Evolutionary conservation across 1,140 invertebrate species (phyloP), one percentile per base, ranked within the genome.

Genomic region (Ooceraea biroi): DNA sequence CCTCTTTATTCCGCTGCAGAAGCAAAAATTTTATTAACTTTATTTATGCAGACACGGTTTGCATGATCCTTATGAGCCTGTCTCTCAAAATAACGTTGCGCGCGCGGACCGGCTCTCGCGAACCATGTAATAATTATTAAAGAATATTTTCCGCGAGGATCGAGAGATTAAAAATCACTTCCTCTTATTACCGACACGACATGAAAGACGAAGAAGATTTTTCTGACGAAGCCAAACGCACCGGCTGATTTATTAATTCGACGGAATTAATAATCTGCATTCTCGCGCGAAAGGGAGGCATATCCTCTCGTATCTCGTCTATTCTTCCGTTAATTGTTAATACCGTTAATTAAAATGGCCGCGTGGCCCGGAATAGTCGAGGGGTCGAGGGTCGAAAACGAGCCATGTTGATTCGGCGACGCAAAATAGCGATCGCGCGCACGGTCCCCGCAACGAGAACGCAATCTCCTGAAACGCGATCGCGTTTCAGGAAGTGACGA

Each of bases 261-360:
- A 52, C 60, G 12, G 14, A 77, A 25, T 66, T 66, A 50, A 77
- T 55, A 50, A 77, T 55, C 19, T 46, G 8, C n/a, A 12, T 41
- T 30, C 14, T 65, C 7, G 17, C 19, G 27, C n/a, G 44, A 50
- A 76, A 19, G 73, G n/a, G 44, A 65, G 8, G 2, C 30, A 55
- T 55, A 55, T 48, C 22, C 44, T 27, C 25, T 22, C n/a, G n/a
- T 76, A 76, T 76, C 27, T n/a, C 22, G 46, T 8, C 48, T 8
- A 25, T 48, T 48, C 46, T 50, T 46, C 41, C 44, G 58, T 77
- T 65, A 65, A 77, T 50, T 63, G 58, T 65, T 77, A 77, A 77
- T 77, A 44, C 65, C 19, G 60, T 77, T 77, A 77, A 80, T 80
- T 80, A 68, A 80, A 68, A 44, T 69, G 50, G 17, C 36, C 63